Conservation (phyloP, 2,797 vertebrate species). For the Picus viridis region DNA sequence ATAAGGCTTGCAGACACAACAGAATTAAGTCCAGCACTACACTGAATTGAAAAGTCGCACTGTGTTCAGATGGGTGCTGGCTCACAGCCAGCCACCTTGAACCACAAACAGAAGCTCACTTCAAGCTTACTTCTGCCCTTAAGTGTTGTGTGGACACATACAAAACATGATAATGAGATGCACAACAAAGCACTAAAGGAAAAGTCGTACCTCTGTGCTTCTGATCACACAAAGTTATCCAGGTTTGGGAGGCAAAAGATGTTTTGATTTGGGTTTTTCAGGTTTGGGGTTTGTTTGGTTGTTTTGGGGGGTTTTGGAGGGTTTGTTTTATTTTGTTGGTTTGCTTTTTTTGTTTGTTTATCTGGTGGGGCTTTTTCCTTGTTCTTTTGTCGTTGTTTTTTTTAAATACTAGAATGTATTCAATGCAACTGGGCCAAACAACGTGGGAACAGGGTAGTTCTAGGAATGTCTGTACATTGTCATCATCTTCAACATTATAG, state of each 20-base stretch:
- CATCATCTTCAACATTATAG: not conserved
- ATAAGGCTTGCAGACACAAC: not conserved
- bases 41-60: not conserved
- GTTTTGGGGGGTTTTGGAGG: too few relatives aligned
- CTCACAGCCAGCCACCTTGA: not conserved
- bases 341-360: too few relatives aligned
- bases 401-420: not conserved
- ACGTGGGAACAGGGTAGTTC: not conserved
- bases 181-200: not conserved
- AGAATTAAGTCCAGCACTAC: not conserved
- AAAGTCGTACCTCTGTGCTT: not conserved
- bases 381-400: not conserved
- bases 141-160: not conserved
- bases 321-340: too few relatives aligned
- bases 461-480: not conserved
- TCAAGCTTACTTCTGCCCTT: not conserved
- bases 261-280: too few relatives aligned
- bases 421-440: not conserved
- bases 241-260: not conserved
- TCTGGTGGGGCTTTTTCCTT: not conserved
- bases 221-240: not conserved
- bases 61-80: not conserved
- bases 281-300: too few relatives aligned
- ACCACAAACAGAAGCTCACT: not conserved
- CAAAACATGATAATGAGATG: not conserved